These are phyloP conservation scores for Nipponia nippon DNA, from an alignment of 2,113 vertebrate genomes.

Conservation along the genomic window DNA sequence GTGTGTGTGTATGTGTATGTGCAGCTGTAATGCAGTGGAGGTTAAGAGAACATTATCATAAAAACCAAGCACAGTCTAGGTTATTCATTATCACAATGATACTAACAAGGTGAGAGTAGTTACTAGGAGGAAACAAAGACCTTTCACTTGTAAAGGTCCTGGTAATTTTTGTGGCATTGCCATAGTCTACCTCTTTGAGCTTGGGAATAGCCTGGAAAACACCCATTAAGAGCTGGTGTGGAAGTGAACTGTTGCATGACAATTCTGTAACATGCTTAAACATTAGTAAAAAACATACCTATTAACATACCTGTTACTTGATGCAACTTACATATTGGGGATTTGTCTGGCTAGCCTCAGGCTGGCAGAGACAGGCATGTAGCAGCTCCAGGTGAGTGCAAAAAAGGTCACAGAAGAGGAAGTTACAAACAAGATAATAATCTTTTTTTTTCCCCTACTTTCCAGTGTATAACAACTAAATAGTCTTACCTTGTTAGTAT, in stretches of 20 bases:
- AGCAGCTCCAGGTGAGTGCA: neutral
- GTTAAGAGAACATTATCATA: neutral
- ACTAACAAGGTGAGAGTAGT: neutral
- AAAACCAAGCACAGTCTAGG: neutral
- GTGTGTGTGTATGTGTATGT: neutral
- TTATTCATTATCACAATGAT: neutral
- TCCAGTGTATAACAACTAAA: neutral
- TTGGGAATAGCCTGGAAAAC: neutral
- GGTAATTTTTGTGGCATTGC: neutral
- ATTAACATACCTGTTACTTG: neutral
- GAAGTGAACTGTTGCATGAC: neutral
- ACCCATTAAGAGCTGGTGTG: neutral
- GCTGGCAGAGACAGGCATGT: neutral
- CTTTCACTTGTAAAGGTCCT: neutral
- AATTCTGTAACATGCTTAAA: neutral
- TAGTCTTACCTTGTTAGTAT: neutral
- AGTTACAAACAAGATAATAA: neutral
- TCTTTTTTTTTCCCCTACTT: accelerated
- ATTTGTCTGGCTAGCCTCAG: neutral
- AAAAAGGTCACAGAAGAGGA: neutral
- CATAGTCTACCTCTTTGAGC: neutral
- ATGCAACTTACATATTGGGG: neutral
- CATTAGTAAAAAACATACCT: neutral
- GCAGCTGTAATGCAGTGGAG: neutral
- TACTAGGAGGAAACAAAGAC: neutral